Base-by-base conservation (phyloP, 2,888 invertebrate genomes). In the Oscheius sp. region DNA sequence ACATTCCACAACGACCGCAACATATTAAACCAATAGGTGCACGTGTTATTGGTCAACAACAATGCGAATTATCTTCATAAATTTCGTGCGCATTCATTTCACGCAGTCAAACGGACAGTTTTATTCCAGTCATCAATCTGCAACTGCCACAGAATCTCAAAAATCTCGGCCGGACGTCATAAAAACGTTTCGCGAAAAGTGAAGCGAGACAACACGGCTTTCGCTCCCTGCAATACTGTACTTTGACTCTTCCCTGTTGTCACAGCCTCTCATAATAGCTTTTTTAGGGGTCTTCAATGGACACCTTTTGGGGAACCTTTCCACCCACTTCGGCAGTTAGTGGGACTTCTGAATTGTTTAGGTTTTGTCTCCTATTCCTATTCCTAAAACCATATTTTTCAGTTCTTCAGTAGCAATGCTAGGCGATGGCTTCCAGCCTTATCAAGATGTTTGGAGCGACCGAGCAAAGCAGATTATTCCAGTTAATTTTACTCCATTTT, bases 391-490 rank as follows among this genome's bases (percentile, higher is more conserved):
- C 48, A 25, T 12, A 20, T 20, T n/a, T 48, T 76, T 74, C 61
- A 76, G 78, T 31, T 76, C 80, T 1, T 78, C 80, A 29, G 77
- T 76, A 53, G 80, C 80, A 34, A 78, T 80, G 76, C 66, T 80
- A 33, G 80, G 78, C 25, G 72, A 70, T 33, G 37, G 70, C 15
- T 23, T 65, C 1, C 69, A 70, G 39, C 70, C 61, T 8, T 66
- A 48, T 29, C 66, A 53, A 27, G 66, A 66, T 2, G 27, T 23
- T n/a, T 66, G 66, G 66, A 12, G 25, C 23, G 53, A 55, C 10
- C 55, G 57, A 10, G n/a, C 27, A 34, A 61, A 61, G 31, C 42
- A 27, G 3, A n/a, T 27, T 31, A 12, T 53, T n/a, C 53, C 53
- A 6, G 6, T 55, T 6, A 55, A 55, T 34, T 55, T 55, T 34